Evolutionary conservation across 2,888 invertebrate species (phyloP), one percentile per base, ranked within the genome.

Genomic region (Isoperla grammatica): DNA sequence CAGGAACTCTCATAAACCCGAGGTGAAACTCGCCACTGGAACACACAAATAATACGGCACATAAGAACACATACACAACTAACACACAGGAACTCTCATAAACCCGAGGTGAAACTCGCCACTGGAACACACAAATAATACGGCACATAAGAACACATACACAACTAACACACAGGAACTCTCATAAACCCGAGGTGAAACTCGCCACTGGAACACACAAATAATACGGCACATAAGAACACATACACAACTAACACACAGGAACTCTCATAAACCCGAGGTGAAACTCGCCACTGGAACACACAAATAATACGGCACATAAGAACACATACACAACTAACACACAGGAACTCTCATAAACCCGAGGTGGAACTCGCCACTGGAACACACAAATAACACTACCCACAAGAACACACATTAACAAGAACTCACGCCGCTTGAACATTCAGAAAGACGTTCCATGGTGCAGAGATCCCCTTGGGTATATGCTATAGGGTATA

Each of bases 71-170:
- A 20, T 29, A 53, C n/a, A 60, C 35, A 37, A 35, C n/a, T 23
- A n/a, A n/a, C n/a, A n/a, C n/a, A n/a, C n/a, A n/a, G n/a, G n/a
- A n/a, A n/a, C n/a, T n/a, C n/a, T n/a, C n/a, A n/a, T n/a, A 79
- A 91, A 94, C 64, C 96, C 96, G 73, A 97, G 82, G 76, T 97
- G 94, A 82, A 94, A 93, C 78, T 96, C 95, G 68, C 95, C 96
- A 77, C 97, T 97, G 82, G 66, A 85, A 81, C 74, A 77, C 66
- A 73, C 73, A 71, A 70, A 71, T 71, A n/a, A n/a, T n/a, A 71
- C 70, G 70, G 68, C 15, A 50, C 29, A 20, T 12, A 6, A 17
- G 2, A 48, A 23, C 12, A 22, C 15, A 20, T 29, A 53, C n/a
- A 60, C 35, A 37, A 35, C n/a, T 23, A n/a, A n/a, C n/a, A n/a